Evolutionary conservation across 2,113 vertebrate genomes (phyloP).

Genomic region (Mastomys natalensis): DNA sequence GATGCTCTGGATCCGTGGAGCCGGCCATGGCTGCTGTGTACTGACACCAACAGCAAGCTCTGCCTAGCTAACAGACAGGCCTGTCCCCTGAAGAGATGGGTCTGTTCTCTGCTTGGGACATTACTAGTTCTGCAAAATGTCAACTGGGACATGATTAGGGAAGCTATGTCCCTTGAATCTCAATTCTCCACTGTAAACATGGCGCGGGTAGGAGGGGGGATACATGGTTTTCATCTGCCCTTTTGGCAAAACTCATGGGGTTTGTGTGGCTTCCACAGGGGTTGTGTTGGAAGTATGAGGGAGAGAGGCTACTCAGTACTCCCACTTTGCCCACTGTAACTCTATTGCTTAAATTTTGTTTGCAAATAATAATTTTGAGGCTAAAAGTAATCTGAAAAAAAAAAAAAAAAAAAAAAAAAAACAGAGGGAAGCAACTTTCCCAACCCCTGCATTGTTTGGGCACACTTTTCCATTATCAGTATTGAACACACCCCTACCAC

Average conservation of each 20-base stretch:
- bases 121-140: not conserved
- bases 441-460: not conserved
- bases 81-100: not conserved
- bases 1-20: not conserved
- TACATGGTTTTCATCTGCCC: not conserved
- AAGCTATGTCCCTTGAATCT: not conserved
- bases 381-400: constrained; percentile 8
- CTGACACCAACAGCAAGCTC: not conserved
- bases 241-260: not conserved
- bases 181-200: not conserved
- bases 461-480: not conserved
- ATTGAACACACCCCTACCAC: not conserved
- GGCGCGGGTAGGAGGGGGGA: not conserved
- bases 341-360: constrained; percentile 30
- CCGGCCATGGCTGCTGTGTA: rapidly evolving
- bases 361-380: constrained; percentile 33
- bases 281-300: not conserved
- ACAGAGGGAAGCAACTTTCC: not conserved
- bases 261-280: not conserved
- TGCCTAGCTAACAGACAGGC: not conserved
- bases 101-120: not conserved
- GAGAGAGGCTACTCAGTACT: not conserved
- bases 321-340: not conserved
- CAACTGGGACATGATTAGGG: not conserved
- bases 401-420: not conserved